Conservation (phyloP, 2,113 vertebrate genomes). For the Corydoras maculifer region DNA sequence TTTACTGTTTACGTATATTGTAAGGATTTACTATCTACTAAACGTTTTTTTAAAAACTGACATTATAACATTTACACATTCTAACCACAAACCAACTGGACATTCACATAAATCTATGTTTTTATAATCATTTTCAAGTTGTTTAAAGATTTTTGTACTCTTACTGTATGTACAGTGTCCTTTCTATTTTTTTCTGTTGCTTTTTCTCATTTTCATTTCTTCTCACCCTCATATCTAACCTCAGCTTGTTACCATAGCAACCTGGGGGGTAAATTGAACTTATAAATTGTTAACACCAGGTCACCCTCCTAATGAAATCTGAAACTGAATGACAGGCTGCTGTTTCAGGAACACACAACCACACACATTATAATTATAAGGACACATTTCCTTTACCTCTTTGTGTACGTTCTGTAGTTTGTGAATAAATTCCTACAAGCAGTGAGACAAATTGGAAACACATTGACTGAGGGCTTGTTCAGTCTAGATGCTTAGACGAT, state of each 20-base stretch:
- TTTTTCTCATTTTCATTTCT: slow-evolving; percentile 1
- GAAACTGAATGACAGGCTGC: slow-evolving; percentile 50
- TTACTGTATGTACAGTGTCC: slow-evolving; percentile 12
- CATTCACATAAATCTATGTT: no score
- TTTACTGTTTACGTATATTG: no score
- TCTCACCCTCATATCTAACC: slow-evolving; percentile 40
- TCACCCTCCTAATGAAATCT: slow-evolving; percentile 37
- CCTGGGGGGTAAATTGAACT: slow-evolving; percentile 57
- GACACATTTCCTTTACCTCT: background rate
- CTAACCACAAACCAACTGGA: no score
- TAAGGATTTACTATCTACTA: no score
- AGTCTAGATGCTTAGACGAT: background rate
- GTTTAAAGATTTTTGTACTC: background rate
- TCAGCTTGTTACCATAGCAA: slow-evolving; percentile 70
- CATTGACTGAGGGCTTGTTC: slow-evolving; percentile 1
- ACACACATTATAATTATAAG: background rate
- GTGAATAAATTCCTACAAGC: background rate
- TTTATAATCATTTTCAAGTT: background rate
- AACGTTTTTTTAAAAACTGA: no score
- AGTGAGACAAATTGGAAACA: slow-evolving; percentile 4
- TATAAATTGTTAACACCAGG: slow-evolving; percentile 60
- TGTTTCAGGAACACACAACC: slow-evolving; percentile 42
- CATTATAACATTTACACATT: no score
- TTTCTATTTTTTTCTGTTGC: slow-evolving; percentile 18
- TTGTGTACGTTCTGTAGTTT: background rate